Base-by-base conservation (phyloP, 2,888 invertebrate species). In the Caenorhabditis sinica region DNA sequence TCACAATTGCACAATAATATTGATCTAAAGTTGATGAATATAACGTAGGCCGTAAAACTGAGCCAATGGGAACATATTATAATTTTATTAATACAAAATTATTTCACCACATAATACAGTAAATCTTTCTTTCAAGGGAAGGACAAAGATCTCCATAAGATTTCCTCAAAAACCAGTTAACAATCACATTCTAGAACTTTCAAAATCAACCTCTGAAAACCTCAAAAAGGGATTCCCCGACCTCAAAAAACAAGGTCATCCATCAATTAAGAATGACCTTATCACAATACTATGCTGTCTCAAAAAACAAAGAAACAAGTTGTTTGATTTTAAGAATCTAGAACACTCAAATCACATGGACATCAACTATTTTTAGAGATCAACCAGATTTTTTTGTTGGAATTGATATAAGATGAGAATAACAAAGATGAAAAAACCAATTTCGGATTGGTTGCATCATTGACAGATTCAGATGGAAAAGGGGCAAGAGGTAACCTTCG, bases 371-470 rank as follows among this genome's bases (percentile, higher is more conserved):
- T 43, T 56, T 56, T 72, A 20, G 58, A 20, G 56, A 45, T 30
- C 4, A 28, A 15, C 15, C 25, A 25, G 20, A 20, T 1, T 45
- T 15, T n/a, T n/a, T 13, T n/a, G n/a, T n/a, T n/a, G 45, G 17
- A 53, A 36, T 11, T 40, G 20, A 61, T 11, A 30, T 11, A 28
- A 63, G 63, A 63, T 63, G 63, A 63, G 43, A 65, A 65, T 49
- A 65, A 65, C 65, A 65, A 63, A 65, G 65, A 45, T 65, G 65
- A 65, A 65, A 65, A 65, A 65, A 65, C 65, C 65, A 65, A 45
- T 20, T 8, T n/a, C n/a, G n/a, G 30, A 43, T 63, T 8, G 43
- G 25, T 63, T 8, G 43, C 40, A 63, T 63, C 43, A 63, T 25
- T 51, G 17, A 45, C 51, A 51, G 51, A n/a, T n/a, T n/a, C n/a